These are phyloP conservation scores for Scaptomyza cyrtandrae DNA, from an alignment of 2,888 invertebrate genomes.

Conservation along the genomic window DNA sequence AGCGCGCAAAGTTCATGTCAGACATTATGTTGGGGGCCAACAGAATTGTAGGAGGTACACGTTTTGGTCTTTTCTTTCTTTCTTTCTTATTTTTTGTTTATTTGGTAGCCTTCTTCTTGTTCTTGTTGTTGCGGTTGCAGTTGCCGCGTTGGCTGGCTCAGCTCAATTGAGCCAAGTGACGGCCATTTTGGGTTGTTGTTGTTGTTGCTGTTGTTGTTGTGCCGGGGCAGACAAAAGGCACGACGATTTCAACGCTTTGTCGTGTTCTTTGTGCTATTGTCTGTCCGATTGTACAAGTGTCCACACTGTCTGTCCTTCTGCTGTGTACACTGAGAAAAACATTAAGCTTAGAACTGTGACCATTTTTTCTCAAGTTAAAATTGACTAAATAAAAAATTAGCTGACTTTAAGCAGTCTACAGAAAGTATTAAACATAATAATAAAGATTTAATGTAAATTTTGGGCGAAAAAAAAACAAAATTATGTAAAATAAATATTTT, in stretches of 20 bases:
- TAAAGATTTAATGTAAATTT: too few species aligned
- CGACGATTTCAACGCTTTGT: constrained; percentile 83
- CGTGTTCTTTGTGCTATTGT: constrained; percentile 76
- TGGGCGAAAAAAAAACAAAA: too few species aligned
- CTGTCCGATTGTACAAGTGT: constrained; percentile 31
- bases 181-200: constrained; percentile 47
- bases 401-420: too few species aligned
- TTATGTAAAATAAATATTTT: too few species aligned
- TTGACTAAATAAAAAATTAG: too few species aligned
- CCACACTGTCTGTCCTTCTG: constrained; percentile 16
- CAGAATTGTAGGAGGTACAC: constrained; percentile 62
- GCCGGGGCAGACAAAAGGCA: constrained; percentile 76
- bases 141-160: constrained; percentile 56
- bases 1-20: constrained; percentile 83
- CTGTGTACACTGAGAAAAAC: constrained; percentile 2
- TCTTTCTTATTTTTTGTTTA: constrained; percentile 23
- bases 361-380: too few species aligned
- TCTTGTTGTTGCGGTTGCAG: constrained; percentile 35
- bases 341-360: neutral
- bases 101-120: constrained; percentile 13
- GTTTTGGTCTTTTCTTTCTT: constrained; percentile 18
- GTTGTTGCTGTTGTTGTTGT: constrained; percentile 14
- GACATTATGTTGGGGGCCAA: constrained; percentile 68
- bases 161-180: constrained; percentile 46
- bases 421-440: too few species aligned